Conservation (phyloP, 2,888 invertebrate genomes). For the Exephanes ischioxanthus region DNA sequence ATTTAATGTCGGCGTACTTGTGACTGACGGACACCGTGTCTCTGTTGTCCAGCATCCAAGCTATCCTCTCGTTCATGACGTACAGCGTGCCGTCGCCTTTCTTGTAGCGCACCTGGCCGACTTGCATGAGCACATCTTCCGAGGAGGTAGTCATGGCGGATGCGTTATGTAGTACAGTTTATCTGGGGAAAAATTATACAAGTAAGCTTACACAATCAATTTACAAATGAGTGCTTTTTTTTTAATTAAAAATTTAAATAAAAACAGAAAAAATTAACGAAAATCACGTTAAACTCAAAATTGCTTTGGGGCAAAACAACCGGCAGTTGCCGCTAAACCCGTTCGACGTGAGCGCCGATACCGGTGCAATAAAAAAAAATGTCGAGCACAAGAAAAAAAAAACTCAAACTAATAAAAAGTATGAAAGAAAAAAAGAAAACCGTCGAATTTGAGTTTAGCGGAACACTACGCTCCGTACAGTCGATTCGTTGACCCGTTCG, state of each 20-base stretch:
- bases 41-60: slow-evolving; percentile 97
- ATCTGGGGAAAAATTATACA: slow-evolving; percentile 70
- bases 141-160: slow-evolving; percentile 93
- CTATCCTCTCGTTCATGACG: slow-evolving; percentile 97
- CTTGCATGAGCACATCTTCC: slow-evolving; percentile 97
- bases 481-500: slow-evolving; percentile 69
- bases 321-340: not conserved
- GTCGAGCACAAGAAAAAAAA: slow-evolving; percentile 6
- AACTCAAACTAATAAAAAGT: slow-evolving; percentile 8
- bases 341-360: not conserved
- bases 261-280: not conserved
- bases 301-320: not conserved
- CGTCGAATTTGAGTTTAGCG: slow-evolving; percentile 32
- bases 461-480: slow-evolving; percentile 33
- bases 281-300: not conserved
- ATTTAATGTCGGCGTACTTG: slow-evolving; percentile 97
- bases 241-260: not conserved
- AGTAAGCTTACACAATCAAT: slow-evolving; percentile 1
- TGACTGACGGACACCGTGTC: slow-evolving; percentile 97
- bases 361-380: slow-evolving; percentile 15
- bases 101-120: slow-evolving; percentile 96
- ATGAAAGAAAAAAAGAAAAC: slow-evolving; percentile 3
- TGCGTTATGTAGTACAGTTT: slow-evolving; percentile 74
- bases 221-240: not conserved
- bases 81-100: slow-evolving; percentile 98